phyloP scores from a whole-genome alignment of 2,888 invertebrate species.

The Oithona nana region DNA sequence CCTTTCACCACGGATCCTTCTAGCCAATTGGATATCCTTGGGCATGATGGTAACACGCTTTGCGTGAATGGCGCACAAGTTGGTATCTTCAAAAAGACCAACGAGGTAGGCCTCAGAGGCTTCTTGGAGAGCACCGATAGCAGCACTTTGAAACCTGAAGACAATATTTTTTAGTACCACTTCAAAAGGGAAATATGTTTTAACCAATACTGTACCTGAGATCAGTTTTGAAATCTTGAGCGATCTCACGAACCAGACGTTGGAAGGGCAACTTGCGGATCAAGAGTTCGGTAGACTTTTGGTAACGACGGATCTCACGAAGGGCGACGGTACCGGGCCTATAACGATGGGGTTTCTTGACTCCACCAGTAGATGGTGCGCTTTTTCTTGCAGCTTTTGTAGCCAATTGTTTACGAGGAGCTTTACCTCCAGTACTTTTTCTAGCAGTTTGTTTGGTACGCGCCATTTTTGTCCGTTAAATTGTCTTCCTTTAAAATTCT shows the following conservation, averaged over 20 bases:
- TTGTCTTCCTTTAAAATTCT: background rate
- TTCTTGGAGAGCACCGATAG: conserved; percentile 35
- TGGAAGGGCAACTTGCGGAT: conserved; percentile 92
- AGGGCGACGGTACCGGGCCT: conserved; percentile 88
- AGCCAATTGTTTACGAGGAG: conserved; percentile 92
- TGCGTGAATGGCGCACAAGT: conserved; percentile 91
- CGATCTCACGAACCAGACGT: conserved; percentile 86
- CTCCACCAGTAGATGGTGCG: conserved; percentile 81
- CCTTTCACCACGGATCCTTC: conserved; percentile 88
- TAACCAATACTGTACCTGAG: conserved; percentile 30
- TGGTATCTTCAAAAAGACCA: conserved; percentile 91
- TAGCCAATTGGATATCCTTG: conserved; percentile 86
- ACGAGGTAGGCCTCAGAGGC: conserved; percentile 78
- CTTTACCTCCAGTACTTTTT: conserved; percentile 65
- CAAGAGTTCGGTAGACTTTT: conserved; percentile 82
- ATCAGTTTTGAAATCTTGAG: conserved; percentile 49
- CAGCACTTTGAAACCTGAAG: background rate
- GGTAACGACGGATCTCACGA: conserved; percentile 87
- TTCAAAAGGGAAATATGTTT: too few relatives aligned
- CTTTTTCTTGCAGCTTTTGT: conserved; percentile 88
- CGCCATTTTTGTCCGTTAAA: conserved; percentile 42
- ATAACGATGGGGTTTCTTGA: conserved; percentile 91
- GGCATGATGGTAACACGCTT: conserved; percentile 96
- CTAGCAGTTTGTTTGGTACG: conserved; percentile 94
- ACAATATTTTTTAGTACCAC: too few relatives aligned